Base-by-base conservation (phyloP, 1,140 invertebrate species). In the Cydia splendana region DNA sequence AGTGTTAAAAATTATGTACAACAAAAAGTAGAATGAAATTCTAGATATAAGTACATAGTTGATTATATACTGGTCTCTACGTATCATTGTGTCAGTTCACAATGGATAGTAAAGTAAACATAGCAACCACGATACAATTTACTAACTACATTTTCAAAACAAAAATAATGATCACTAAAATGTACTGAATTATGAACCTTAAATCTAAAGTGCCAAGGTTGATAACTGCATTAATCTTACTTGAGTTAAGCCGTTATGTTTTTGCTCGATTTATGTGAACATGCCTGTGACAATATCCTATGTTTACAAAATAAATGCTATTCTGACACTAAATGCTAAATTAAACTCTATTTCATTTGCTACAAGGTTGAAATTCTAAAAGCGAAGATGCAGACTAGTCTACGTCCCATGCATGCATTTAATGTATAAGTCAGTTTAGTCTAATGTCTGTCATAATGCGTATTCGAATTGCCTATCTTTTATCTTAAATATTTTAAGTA, bases 241-340 rank as follows among this genome's bases (percentile, higher is more conserved):
- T 48, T n/a, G 15, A n/a, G n/a, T 53, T 53, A 53, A n/a, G 51
- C 5, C 4, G 51, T 53, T n/a, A 13, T 53, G 51, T 18, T n/a
- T n/a, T 53, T 7, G n/a, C n/a, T 18, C 15, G 15, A n/a, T 48
- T 13, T 13, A 53, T 53, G 51, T 53, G 51, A 53, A 53, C 51
- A 53, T 53, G 51, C 5, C 51, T 6, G 51, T 53, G 48, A 53
- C 51, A 53, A 53, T 53, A 53, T 53, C 51, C 51, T 53, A 53
- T 53, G 51, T 53, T 53, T 53, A 53, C n/a, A 53, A 53, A 53
- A 15, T n/a, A 53, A 53, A 53, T 53, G 51, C 51, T 53, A 53
- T n/a, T 53, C 15, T 53, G n/a, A 6, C 0, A 53, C n/a, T 53
- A n/a, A 53, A 53, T 53, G 6, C 51, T 53, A 53, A 53, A n/a